These are phyloP conservation scores for Gymnarchus niloticus DNA, from an alignment of 2,113 vertebrate genomes.

Conservation along the genomic window DNA sequence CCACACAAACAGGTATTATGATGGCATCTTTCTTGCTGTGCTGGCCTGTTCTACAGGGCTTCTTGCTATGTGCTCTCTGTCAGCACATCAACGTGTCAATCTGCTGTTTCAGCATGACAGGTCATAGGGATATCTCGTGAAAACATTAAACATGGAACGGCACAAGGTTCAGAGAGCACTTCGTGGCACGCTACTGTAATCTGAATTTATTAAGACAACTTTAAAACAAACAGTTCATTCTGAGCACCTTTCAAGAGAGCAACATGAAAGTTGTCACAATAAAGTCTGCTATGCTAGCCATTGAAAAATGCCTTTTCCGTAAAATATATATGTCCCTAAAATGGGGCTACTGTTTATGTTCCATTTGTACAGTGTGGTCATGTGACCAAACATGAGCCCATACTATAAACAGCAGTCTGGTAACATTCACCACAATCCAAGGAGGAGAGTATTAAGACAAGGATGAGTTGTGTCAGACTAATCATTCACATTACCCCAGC, in stretches of 20 bases:
- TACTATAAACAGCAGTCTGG: neutral
- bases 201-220: too few relatives aligned
- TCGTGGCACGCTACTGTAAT: too few relatives aligned
- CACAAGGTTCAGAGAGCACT: neutral
- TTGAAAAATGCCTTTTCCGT: neutral
- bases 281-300: neutral
- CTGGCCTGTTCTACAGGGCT: neutral
- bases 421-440: too few relatives aligned
- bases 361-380: neutral
- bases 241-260: too few relatives aligned
- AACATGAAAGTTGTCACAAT: too few relatives aligned
- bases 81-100: neutral
- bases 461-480: too few relatives aligned
- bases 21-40: neutral
- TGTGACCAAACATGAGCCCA: neutral
- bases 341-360: neutral
- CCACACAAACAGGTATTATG: slow-evolving; percentile 17
- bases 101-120: neutral
- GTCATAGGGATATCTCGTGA: neutral
- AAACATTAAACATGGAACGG: neutral
- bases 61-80: neutral
- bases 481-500: too few relatives aligned
- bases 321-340: neutral
- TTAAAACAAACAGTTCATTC: too few relatives aligned
- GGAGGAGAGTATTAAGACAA: too few relatives aligned